Evolutionary conservation across 1,140 invertebrate species (phyloP), one percentile per base, ranked within the genome.

Genomic region (Bombus impatiens): DNA sequence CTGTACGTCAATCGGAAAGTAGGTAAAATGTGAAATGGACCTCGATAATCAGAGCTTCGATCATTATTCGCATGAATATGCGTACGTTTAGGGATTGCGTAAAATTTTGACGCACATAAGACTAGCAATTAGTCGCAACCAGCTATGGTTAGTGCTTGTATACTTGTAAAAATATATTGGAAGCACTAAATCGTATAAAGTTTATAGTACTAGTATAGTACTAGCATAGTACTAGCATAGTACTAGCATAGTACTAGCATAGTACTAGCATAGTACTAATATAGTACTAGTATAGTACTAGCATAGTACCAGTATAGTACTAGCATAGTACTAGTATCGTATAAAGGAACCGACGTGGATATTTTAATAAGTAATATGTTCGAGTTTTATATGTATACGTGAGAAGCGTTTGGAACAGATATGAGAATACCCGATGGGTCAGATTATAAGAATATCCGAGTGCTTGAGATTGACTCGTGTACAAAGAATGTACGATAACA

Each of bases 21-120:
- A 78, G 82, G 74, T 77, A 75, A 44, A 68, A 83, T 83, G 82
- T 83, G 62, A 83, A 83, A 83, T 78, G 82, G 35, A 42, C 62
- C 74, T 83, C 44, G 62, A 83, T 78, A 78, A 83, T 28, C 72
- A 40, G 44, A 53, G 74, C 22, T 83, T 53, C 59, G 44, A 40
- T 4, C n/a, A 53, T 77, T 83, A 47, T 32, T 53, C 42, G 2
- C 25, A 53, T 4, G 2, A 15, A n/a, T 28, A 44, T 68, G 59
- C 9, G 37, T 40, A n/a, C 1, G 40, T 28, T 83, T 83, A 32
- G 15, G 77, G 53, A 53, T 65, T 35, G 37, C 13, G 18, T 22
- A 37, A 53, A 53, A 22, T 53, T 53, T 22, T 22, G 47, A 5
- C 1, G 1, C 32, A 32, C 32, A 32, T 32, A 32, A 32, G 32